phyloP scores from a whole-genome alignment of 1,140 invertebrate species.

The Cardiocondyla obscurior region DNA sequence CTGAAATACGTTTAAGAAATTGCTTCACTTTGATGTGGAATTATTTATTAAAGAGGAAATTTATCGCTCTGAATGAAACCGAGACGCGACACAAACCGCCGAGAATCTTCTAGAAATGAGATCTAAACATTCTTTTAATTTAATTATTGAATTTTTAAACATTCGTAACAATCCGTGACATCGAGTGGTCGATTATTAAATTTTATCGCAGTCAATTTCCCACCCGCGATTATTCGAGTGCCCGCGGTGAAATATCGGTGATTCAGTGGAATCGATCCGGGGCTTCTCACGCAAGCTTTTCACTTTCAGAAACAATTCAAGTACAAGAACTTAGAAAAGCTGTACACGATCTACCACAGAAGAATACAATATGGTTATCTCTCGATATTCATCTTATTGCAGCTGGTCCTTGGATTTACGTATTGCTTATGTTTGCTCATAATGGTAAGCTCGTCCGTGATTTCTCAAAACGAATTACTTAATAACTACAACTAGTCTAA shows the following conservation, averaged over 20 bases:
- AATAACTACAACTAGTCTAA: no score
- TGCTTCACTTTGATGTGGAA: no score
- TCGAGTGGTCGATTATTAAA: no score
- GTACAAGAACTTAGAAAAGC: constrained; percentile 88
- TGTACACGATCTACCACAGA: constrained; percentile 90
- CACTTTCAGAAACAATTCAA: constrained; percentile 89
- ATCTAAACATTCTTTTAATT: not conserved
- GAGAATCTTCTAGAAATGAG: not conserved
- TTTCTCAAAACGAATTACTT: not conserved
- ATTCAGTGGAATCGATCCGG: constrained; percentile 32
- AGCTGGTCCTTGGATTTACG: constrained; percentile 86
- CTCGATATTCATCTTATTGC: constrained; percentile 89
- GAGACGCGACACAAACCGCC: no score
- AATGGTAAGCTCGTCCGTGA: constrained; percentile 78
- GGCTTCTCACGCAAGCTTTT: constrained; percentile 62
- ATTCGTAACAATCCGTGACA: not conserved
- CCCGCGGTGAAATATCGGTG: not conserved
- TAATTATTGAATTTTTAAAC: not conserved
- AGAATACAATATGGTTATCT: constrained; percentile 91
- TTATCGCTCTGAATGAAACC: no score
- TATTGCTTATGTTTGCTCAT: constrained; percentile 87
- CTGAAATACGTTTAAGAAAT: no score
- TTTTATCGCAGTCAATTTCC: not conserved
- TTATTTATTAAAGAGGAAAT: no score
- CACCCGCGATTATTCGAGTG: not conserved